Evolutionary conservation across 2,113 vertebrate genomes (phyloP), one percentile per base, ranked within the genome.

Genomic region (Tragelaphus scriptus): DNA sequence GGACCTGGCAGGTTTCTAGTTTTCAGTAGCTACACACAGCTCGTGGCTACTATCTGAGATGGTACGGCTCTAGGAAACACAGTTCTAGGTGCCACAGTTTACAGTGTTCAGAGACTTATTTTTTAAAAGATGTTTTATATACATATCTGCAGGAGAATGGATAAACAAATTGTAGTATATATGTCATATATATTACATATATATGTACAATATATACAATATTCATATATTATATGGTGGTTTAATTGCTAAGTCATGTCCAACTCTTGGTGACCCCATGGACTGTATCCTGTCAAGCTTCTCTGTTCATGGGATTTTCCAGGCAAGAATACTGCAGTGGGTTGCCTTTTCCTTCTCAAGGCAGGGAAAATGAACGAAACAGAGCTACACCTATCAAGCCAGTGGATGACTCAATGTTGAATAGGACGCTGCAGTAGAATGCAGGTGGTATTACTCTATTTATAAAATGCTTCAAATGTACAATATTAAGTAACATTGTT

Each of bases 41-140:
- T 63, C 4, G 2, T 36, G 51, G 40, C 68, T 82, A 49, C n/a
- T 40, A 1, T 32, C 30, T 49, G 14, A n/a, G 15, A 90, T 10
- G 21, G n/a, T 2, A 6, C 8, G 17, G 14, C 36, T 82, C 71
- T 49, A 53, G 59, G 10, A 10, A 28, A 75, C 65, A 85, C 40
- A 56, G 17, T 85, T 90, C 26, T 32, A 68, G 3, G 17, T 53
- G 53, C 49, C 44, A 15, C 12, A 61, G 9, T 51, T 91, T 71
- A 80, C 21, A 13, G 21, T 32, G 21, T 19, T 26, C 28, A 51
- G 47, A 56, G 32, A 92, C 21, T 77, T 15, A n/a, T 32, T 40
- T 85, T 90, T 90, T 82, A 13, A 81, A 95, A 92, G 30, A 51
- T 13, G 25, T 53, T 92, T 88, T 47, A 71, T 26, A 51, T 26